Conservation (phyloP, 2,888 invertebrate genomes). For the Acanthacorydalis orientalis region DNA sequence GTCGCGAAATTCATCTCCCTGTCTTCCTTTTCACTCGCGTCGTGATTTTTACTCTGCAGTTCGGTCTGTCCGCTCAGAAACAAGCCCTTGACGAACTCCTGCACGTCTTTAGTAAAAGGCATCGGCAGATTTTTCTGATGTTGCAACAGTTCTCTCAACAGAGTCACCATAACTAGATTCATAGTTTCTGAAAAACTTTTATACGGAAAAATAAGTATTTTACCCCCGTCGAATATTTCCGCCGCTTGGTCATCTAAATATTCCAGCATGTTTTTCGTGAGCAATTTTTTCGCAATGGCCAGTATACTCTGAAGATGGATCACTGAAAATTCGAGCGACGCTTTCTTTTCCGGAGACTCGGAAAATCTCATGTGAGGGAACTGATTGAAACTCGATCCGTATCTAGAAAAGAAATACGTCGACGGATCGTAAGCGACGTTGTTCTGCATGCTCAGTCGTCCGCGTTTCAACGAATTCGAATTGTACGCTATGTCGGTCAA, state of each 20-base stretch:
- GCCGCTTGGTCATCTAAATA: constrained; percentile 72
- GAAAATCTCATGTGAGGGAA: constrained; percentile 67
- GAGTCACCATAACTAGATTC: constrained; percentile 81
- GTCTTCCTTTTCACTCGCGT: constrained; percentile 68
- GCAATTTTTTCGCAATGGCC: constrained; percentile 62
- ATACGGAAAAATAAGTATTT: constrained; percentile 68
- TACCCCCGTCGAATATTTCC: constrained; percentile 57
- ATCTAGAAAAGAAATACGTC: constrained; percentile 77
- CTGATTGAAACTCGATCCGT: constrained; percentile 86
- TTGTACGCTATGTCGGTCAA: constrained; percentile 18
- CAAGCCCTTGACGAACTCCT: constrained; percentile 75
- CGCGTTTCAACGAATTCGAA: constrained; percentile 17
- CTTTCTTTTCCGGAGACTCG: constrained; percentile 50
- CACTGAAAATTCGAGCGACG: constrained; percentile 51
- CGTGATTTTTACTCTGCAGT: constrained; percentile 70
- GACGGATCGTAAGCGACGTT: constrained; percentile 58
- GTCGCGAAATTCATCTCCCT: constrained; percentile 62
- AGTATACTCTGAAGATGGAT: constrained; percentile 67
- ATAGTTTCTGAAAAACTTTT: constrained; percentile 89
- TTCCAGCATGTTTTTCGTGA: constrained; percentile 66
- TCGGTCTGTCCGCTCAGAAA: constrained; percentile 90
- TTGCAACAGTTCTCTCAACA: constrained; percentile 78
- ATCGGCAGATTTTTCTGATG: constrained; percentile 78
- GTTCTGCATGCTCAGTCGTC: constrained; percentile 15
- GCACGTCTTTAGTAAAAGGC: constrained; percentile 85